Conservation (phyloP, 2,888 invertebrate genomes). For the Lasioglossum marginatum region DNA sequence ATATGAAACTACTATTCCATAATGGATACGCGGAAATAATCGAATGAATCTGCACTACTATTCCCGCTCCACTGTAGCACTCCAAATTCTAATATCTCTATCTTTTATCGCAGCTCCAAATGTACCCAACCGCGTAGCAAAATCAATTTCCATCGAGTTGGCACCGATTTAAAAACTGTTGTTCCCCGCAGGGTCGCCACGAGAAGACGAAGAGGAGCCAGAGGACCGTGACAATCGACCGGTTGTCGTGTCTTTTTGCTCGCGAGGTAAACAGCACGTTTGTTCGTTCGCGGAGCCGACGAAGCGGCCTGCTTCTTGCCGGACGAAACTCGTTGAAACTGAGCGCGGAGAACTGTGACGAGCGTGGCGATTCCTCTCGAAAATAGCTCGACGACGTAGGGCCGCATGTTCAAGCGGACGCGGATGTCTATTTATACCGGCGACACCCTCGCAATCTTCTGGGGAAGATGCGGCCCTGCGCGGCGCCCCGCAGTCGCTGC, state of each 20-base stretch:
- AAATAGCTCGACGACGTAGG: conserved; percentile 76
- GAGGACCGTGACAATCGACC: conserved; percentile 16
- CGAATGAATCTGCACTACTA: neutral
- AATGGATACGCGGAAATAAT: neutral
- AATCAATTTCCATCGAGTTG: neutral
- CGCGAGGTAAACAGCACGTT: conserved; percentile 62
- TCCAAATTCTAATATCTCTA: neutral
- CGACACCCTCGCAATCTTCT: conserved; percentile 63
- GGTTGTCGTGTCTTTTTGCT: conserved; percentile 50
- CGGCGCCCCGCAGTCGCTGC: conserved; percentile 54
- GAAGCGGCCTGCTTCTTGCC: conserved; percentile 46
- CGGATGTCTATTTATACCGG: conserved; percentile 77
- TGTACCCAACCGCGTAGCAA: neutral
- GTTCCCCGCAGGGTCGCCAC: neutral
- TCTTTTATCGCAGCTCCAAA: neutral
- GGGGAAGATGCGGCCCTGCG: conserved; percentile 76
- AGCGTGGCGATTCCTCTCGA: conserved; percentile 71
- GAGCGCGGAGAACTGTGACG: conserved; percentile 76
- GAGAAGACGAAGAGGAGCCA: neutral
- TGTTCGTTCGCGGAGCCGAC: conserved; percentile 47
- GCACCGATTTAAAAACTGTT: neutral
- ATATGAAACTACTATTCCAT: neutral
- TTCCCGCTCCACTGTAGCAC: neutral
- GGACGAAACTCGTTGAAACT: conserved; percentile 72
- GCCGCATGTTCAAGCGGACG: conserved; percentile 77